phyloP scores from a whole-genome alignment of 1,140 invertebrate genomes.

The Leptopilina clavipes region DNA sequence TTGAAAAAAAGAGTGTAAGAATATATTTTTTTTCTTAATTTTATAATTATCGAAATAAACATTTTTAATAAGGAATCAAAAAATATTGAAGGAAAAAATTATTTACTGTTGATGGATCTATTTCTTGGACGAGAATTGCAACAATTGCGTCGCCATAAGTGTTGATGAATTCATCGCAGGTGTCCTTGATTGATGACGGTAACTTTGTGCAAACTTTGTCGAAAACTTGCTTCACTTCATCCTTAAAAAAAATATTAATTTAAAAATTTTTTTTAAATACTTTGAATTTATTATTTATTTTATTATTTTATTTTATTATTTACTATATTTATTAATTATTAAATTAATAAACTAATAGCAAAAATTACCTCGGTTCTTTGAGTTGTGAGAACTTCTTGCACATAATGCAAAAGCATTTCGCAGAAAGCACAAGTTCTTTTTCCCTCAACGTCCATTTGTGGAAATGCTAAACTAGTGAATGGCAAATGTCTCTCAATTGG shows the following conservation, averaged over 20 bases:
- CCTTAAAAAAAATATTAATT: conserved; percentile 66
- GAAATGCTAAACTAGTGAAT: conserved; percentile 55
- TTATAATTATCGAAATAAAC: too few species aligned
- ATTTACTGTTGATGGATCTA: conserved; percentile 84
- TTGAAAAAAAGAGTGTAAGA: conserved; percentile 37
- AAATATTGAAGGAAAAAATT: background rate
- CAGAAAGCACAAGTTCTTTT: conserved; percentile 84
- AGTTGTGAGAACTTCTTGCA: conserved; percentile 83
- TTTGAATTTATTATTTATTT: too few species aligned
- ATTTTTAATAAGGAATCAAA: too few species aligned
- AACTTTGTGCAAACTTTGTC: conserved; percentile 81
- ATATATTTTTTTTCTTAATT: conserved; percentile 6
- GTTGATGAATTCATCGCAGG: conserved; percentile 85
- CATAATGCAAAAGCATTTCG: conserved; percentile 87
- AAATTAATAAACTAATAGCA: background rate
- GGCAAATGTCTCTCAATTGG: conserved; percentile 79
- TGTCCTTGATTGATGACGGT: conserved; percentile 78
- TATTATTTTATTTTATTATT: too few species aligned
- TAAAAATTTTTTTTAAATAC: conserved; percentile 8
- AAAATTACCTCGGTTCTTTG: conserved; percentile 79
- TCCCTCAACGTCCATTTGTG: conserved; percentile 56
- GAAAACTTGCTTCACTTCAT: conserved; percentile 79
- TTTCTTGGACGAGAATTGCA: conserved; percentile 85
- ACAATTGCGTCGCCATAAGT: conserved; percentile 86
- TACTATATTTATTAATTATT: too few species aligned